Percentiles rank a stretch among this genome's conserved stretches.
Evolutionary conservation across 2,797 vertebrate species (phyloP).

Genomic region (Bovichtus diacanthus): DNA sequence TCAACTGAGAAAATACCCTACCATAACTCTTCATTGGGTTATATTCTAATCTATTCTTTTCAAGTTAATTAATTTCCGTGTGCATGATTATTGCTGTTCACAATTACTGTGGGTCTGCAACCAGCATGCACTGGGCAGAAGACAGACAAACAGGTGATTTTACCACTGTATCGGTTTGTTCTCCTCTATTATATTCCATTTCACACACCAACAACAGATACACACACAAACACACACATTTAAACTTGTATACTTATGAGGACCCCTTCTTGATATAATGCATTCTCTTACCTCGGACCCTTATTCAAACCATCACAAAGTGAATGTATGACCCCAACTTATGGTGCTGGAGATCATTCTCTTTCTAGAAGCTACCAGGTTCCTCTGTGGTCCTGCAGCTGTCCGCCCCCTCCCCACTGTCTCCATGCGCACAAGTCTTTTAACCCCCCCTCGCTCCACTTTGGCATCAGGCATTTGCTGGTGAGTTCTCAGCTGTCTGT

Average conservation of each 20-base stretch:
- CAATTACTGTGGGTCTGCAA: background rate
- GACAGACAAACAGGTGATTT: background rate
- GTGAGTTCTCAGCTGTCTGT: slow-evolving; percentile 86
- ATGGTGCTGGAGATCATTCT: slow-evolving; percentile 54
- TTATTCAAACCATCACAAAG: background rate
- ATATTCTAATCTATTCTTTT: background rate
- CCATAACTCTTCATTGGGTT: too few relatives aligned
- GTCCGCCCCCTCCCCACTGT: slow-evolving; percentile 51
- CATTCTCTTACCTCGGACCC: background rate
- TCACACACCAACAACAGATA: background rate
- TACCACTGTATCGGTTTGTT: background rate
- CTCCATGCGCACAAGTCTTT: slow-evolving; percentile 19
- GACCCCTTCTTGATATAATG: background rate
- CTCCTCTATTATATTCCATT: background rate
- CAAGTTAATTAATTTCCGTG: background rate
- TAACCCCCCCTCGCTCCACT: slow-evolving; percentile 46
- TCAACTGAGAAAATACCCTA: background rate
- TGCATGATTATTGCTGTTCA: background rate
- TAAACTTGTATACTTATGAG: background rate
- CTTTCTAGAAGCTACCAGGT: slow-evolving; percentile 87
- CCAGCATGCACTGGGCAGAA: background rate
- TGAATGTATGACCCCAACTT: background rate
- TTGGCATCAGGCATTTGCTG: slow-evolving; percentile 80
- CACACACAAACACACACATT: background rate
- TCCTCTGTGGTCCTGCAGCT: slow-evolving; percentile 77